A percentile compares a stretch with the other conserved stretches of the same genome.
Conservation (phyloP, 2,888 invertebrate genomes). For the Sympetrum striolatum region DNA sequence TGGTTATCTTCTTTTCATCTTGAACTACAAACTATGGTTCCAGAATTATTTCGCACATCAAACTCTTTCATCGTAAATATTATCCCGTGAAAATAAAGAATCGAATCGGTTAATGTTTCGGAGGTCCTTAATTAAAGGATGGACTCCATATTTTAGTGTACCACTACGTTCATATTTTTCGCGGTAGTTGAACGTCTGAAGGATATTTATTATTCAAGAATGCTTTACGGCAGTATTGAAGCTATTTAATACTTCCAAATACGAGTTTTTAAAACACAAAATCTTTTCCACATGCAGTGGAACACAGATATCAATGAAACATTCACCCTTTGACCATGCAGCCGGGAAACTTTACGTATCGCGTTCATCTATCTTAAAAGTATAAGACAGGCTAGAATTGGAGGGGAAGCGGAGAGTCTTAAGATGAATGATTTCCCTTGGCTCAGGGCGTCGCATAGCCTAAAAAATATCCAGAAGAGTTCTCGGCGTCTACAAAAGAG, state of each 20-base stretch:
- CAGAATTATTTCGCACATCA: no score
- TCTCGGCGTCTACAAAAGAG: neutral
- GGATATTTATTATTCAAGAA: no score
- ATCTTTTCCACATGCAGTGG: neutral
- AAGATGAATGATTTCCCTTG: slow-evolving; percentile 26
- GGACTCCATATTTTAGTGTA: no score
- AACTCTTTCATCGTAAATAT: no score
- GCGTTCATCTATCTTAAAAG: neutral
- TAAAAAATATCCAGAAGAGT: neutral
- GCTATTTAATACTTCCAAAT: neutral
- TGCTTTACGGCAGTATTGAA: no score
- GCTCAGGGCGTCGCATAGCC: neutral
- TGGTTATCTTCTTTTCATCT: no score
- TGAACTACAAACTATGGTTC: no score
- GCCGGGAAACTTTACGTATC: neutral
- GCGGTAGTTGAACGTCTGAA: no score
- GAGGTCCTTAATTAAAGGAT: no score
- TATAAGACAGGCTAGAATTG: neutral
- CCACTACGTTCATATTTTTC: no score
- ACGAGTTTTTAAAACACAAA: neutral
- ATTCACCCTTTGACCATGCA: neutral
- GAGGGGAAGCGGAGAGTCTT: neutral
- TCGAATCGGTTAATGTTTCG: no score
- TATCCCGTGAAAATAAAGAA: no score
- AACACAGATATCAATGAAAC: neutral